Evolutionary conservation across 2,888 invertebrate genomes (phyloP), one percentile per base, ranked within the genome.

Genomic region (Athetis lepigone): DNA sequence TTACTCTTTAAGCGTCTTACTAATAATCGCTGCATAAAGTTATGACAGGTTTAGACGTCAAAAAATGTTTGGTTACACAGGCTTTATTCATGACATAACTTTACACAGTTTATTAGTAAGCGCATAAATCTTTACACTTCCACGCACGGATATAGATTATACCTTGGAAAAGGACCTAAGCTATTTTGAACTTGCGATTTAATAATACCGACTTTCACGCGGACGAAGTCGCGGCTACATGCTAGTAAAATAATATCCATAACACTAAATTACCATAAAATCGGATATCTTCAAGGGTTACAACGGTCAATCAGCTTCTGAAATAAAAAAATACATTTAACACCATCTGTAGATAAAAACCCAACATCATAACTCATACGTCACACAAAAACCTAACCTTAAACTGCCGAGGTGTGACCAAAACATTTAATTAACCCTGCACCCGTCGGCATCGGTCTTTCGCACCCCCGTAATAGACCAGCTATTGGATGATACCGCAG

Each of bases 401-500:
- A 67, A 56, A 65, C 47, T 64, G 59, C 59, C 72, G 61, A 75
- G 77, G 77, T 75, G 79, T 81, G 75, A 75, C 77, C 80, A 81
- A 81, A 81, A 77, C 78, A 84, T 88, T 89, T 86, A 88, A 90
- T 90, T 88, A 89, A 86, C 85, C 81, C 83, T 59, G 80, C 81
- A 81, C 85, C 85, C 87, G 87, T 84, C 86, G 85, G 82, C 79
- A 69, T 82, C 85, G 82, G 89, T 90, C 90, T 85, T 90, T 90
- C 91, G 89, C 81, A 75, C 72, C 86, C 85, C 88, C 90, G 86
- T 88, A 92, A 93, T 92, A 90, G 90, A 86, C 85, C 82, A 81
- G 84, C 88, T 88, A 90, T 90, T 88, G 85, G 82, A 92, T 93
- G 93, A 92, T 90, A 88, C 86, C 85, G 91, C 92, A 88, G 88